phyloP scores from a whole-genome alignment of 2,797 vertebrate species.

The Hirundo rustica region DNA sequence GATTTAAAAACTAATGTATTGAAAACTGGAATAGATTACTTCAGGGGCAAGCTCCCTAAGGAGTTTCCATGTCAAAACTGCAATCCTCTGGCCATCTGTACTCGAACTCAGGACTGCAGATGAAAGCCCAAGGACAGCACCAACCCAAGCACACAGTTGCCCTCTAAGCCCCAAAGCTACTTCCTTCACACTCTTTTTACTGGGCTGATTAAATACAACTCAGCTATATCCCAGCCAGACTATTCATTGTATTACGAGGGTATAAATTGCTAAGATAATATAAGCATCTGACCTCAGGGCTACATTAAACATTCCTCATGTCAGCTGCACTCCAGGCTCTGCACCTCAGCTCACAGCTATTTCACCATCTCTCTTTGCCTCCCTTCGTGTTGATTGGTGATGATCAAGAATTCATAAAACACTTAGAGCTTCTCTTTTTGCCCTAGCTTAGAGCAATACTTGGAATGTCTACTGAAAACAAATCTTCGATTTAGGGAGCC shows the following conservation, averaged over 20 bases:
- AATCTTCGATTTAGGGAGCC: neutral
- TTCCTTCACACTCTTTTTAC: neutral
- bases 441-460: neutral
- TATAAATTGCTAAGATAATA: neutral
- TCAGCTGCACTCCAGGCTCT: neutral
- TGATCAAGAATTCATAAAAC: neutral
- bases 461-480: neutral
- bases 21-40: neutral
- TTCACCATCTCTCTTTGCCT: neutral
- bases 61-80: neutral
- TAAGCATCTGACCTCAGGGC: neutral
- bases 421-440: neutral
- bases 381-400: neutral
- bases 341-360: neutral
- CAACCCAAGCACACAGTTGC: neutral
- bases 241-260: neutral
- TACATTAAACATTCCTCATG: fast-evolving
- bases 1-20: neutral
- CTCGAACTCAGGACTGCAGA: neutral
- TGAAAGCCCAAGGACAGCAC: neutral
- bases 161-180: neutral
- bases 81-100: neutral
- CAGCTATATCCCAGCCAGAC: neutral
- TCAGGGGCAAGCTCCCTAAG: neutral
- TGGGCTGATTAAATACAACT: neutral